Percentiles rank a stretch among this genome's conserved stretches.
Evolutionary conservation across 1,140 invertebrate species (phyloP).

Genomic region (Brachionus asplanchnoidis): DNA sequence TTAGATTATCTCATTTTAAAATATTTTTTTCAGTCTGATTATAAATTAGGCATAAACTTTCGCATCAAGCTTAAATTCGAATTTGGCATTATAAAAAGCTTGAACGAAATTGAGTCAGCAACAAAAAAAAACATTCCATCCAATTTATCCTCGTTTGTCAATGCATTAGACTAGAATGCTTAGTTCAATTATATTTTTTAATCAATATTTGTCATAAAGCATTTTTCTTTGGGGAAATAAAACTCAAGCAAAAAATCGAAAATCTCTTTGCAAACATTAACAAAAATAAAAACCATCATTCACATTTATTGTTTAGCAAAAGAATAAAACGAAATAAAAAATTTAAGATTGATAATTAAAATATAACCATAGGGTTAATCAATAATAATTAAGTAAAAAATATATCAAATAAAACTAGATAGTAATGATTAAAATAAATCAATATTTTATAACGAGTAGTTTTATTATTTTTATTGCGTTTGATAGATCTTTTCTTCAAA

Average conservation of each 20-base stretch:
- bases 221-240: not conserved
- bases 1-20: not conserved
- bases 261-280: not conserved
- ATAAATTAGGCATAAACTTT: not conserved
- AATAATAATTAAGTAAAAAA: not conserved
- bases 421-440: slow-evolving; percentile 1
- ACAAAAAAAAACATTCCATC: not conserved
- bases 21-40: not conserved
- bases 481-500: not conserved
- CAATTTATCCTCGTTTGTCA: not conserved
- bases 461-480: not conserved
- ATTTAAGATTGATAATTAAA: not conserved
- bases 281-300: not conserved
- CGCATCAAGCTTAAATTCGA: not conserved
- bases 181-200: not conserved
- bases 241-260: not conserved
- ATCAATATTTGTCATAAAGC: not conserved
- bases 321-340: not conserved
- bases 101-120: not conserved
- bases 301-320: not conserved
- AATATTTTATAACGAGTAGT: slow-evolving; percentile 23
- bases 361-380: not conserved
- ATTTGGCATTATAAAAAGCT: not conserved
- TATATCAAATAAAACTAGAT: not conserved
- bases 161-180: not conserved